These are phyloP conservation scores for Zygogramma bicolorata DNA, from an alignment of 2,888 invertebrate genomes.

Conservation along the genomic window DNA sequence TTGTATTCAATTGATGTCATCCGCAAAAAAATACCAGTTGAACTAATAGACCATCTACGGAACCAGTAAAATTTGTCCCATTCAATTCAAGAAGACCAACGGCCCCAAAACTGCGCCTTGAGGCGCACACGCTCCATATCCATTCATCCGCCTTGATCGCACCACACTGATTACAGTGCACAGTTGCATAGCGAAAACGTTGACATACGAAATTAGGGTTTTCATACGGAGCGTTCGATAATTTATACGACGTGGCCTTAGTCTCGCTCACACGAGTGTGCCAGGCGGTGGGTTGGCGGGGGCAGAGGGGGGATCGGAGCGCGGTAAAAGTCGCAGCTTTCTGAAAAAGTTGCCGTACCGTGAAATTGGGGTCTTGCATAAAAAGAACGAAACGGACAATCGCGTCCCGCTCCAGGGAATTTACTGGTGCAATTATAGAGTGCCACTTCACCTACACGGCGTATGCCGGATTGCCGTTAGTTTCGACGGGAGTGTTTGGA, in stretches of 20 bases:
- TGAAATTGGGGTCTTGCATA: conserved; percentile 30
- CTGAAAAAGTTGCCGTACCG: conserved; percentile 23
- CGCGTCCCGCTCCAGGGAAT: conserved; percentile 7
- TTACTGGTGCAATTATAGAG: conserved; percentile 24
- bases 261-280: background rate
- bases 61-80: no score
- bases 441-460: background rate
- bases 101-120: no score
- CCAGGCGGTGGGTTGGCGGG: background rate
- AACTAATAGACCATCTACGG: no score
- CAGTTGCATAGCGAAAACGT: background rate
- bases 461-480: background rate
- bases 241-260: background rate
- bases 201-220: background rate
- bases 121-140: no score
- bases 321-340: conserved; percentile 18
- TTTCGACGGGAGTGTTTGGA: no score
- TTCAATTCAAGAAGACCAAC: no score
- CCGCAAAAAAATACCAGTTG: no score
- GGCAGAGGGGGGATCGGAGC: background rate
- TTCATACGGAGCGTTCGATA: background rate
- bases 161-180: background rate
- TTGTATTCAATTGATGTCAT: no score
- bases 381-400: conserved; percentile 26
- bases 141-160: no score